Evolutionary conservation across 2,888 invertebrate genomes (phyloP), one percentile per base, ranked within the genome.

Genomic region (Pseudolycoriella hygida): DNA sequence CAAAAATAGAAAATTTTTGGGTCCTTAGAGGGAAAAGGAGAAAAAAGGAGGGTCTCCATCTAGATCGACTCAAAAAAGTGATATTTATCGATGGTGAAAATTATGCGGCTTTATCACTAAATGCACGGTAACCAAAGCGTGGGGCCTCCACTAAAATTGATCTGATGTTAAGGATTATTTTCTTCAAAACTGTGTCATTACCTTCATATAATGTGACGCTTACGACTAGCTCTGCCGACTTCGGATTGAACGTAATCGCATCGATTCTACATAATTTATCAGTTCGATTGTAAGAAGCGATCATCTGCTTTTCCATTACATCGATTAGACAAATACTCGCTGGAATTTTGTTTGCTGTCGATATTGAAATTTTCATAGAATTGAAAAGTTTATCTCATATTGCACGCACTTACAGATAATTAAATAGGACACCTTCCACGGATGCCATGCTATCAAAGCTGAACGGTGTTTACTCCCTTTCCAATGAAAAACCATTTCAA

Each of bases 171-270:
- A n/a, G n/a, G n/a, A n/a, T n/a, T n/a, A n/a, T n/a, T n/a, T n/a
- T n/a, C n/a, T n/a, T n/a, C n/a, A n/a, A n/a, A n/a, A n/a, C n/a
- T n/a, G n/a, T n/a, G n/a, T n/a, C n/a, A n/a, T n/a, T 25, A 25
- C 25, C 25, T 6, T 25, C 25, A 8, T 6, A 25, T 25, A 25
- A 6, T 25, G 25, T 25, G 25, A 25, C 25, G 50, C 61, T 62
- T 46, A 67, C 64, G 45, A 68, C 55, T 42, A 68, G 51, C 51
- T 67, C 68, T 1, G 58, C 67, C 2, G 67, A 67, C 10, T 63
- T 45, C 45, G 61, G 64, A 51, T 60, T 67, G 45, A 66, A 67
- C 2, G 59, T 57, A 2, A 68, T 54, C 8, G 55, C 56, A 45
- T 64, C 60, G 10, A 67, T 58, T 2, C 50, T 46, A 20, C 60